Percentiles rank a stretch among this genome's conserved stretches.
These are phyloP conservation scores for Drosophila guanche DNA, from an alignment of 1,140 invertebrate species.

Conservation along the genomic window DNA sequence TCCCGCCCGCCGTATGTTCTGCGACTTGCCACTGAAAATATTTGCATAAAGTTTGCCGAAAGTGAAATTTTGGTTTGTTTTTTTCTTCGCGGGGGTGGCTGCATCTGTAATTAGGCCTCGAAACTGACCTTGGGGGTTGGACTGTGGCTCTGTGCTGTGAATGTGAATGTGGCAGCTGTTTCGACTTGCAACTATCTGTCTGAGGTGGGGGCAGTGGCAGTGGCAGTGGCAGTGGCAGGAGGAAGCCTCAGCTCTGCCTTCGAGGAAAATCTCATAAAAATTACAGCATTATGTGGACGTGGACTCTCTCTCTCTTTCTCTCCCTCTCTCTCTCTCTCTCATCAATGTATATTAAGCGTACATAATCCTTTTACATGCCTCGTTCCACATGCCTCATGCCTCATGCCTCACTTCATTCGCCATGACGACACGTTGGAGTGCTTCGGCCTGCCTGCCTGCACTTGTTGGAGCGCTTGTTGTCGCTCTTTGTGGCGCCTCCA, in stretches of 20 bases:
- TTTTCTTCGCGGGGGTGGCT: conserved; percentile 30
- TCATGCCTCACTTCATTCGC: conserved; percentile 56
- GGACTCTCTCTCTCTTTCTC: not conserved
- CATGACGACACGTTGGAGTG: conserved; percentile 37
- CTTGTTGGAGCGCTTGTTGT: conserved; percentile 23
- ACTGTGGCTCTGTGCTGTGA: conserved; percentile 27
- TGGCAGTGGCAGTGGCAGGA: conserved; percentile 5
- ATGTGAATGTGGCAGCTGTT: conserved; percentile 64
- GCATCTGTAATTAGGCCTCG: conserved; percentile 69
- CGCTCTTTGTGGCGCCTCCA: conserved; percentile 28
- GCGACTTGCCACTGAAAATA: conserved; percentile 43
- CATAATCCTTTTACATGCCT: conserved; percentile 73
- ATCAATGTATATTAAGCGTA: conserved; percentile 80
- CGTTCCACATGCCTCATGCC: conserved; percentile 49
- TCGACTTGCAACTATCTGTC: conserved; percentile 41
- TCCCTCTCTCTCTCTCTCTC: conserved; percentile 19
- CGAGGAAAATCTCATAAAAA: conserved; percentile 58
- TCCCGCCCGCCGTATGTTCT: conserved; percentile 45
- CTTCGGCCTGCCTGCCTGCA: conserved; percentile 16
- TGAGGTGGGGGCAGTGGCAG: not conserved
- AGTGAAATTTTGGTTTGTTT: conserved; percentile 47
- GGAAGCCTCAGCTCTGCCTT: conserved; percentile 55
- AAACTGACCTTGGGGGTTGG: conserved; percentile 58
- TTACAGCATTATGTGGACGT: conserved; percentile 44
- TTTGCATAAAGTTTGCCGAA: conserved; percentile 76